Evolutionary conservation across 2,797 vertebrate species (phyloP).

Genomic region (Scomberomorus guttatus): DNA sequence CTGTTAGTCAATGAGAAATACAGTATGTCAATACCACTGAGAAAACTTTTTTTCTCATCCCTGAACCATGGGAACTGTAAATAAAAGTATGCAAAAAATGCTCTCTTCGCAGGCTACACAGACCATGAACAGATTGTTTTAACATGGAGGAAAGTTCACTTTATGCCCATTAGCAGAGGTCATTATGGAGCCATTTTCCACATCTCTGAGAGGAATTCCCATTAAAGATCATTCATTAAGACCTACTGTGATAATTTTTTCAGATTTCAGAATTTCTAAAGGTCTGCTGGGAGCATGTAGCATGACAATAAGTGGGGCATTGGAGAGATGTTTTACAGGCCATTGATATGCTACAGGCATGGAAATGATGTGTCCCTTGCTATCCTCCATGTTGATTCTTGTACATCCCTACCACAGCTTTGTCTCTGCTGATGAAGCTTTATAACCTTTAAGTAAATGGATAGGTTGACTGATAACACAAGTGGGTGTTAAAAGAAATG

Average conservation of each 20-base stretch:
- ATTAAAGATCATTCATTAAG: conserved; percentile 72
- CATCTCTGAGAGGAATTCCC: conserved; percentile 64
- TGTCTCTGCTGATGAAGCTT: conserved; percentile 37
- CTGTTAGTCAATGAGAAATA: conserved; percentile 70
- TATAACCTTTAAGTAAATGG: conserved; percentile 30
- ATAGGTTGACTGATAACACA: conserved; percentile 21
- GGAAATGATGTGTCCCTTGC: conserved; percentile 44
- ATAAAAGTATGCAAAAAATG: conserved; percentile 76
- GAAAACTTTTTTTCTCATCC: conserved; percentile 47
- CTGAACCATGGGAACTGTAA: conserved; percentile 83
- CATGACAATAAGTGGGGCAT: conserved; percentile 48
- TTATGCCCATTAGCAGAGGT: conserved; percentile 64
- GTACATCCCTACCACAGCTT: conserved; percentile 26
- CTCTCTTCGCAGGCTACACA: conserved; percentile 54
- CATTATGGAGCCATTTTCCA: conserved; percentile 67
- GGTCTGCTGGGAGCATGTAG: conserved; percentile 52
- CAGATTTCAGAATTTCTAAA: conserved; percentile 46
- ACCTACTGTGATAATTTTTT: conserved; percentile 59
- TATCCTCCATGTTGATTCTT: conserved; percentile 33
- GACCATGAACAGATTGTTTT: conserved; percentile 68
- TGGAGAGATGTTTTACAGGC: conserved; percentile 49
- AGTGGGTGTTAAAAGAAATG: conserved; percentile 13
- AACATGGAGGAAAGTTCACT: conserved; percentile 68
- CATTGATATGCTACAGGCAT: conserved; percentile 49
- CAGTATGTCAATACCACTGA: conserved; percentile 71